phyloP scores from a whole-genome alignment of 2,113 vertebrate species.

The Syrmaticus mikado region DNA sequence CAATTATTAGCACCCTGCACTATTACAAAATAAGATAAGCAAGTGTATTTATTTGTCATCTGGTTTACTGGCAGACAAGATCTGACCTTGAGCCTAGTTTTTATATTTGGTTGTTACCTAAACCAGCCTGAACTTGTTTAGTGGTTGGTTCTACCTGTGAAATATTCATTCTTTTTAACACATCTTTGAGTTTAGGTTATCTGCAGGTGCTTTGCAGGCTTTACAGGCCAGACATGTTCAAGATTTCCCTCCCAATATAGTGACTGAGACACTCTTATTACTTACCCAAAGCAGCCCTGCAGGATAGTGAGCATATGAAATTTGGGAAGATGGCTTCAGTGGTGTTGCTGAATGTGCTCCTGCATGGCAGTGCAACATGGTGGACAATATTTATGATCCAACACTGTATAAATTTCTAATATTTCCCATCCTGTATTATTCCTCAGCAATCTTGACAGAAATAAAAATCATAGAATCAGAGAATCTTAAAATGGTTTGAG shows the following conservation, averaged over 20 bases:
- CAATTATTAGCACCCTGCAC: background rate
- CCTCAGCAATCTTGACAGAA: background rate
- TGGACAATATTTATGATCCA: background rate
- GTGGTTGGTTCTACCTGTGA: background rate
- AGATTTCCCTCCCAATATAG: background rate
- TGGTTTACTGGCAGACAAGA: background rate
- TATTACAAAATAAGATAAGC: background rate
- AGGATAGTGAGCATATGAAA: background rate
- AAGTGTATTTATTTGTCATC: background rate
- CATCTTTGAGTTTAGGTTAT: background rate
- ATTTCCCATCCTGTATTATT: background rate
- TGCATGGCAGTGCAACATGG: background rate
- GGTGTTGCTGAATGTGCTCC: accelerated
- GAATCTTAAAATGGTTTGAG: background rate
- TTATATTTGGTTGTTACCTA: background rate
- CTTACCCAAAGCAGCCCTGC: background rate
- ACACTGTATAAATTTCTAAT: background rate
- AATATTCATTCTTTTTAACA: background rate
- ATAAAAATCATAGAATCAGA: background rate
- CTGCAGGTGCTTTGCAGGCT: background rate
- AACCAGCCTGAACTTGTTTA: background rate
- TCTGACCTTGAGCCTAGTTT: background rate
- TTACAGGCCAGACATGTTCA: background rate
- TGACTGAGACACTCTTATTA: accelerated
- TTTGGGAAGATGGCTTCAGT: background rate